Percentiles rank a stretch among this genome's conserved stretches.
Conservation (phyloP, 2,888 invertebrate species). For the Diploptera punctata region DNA sequence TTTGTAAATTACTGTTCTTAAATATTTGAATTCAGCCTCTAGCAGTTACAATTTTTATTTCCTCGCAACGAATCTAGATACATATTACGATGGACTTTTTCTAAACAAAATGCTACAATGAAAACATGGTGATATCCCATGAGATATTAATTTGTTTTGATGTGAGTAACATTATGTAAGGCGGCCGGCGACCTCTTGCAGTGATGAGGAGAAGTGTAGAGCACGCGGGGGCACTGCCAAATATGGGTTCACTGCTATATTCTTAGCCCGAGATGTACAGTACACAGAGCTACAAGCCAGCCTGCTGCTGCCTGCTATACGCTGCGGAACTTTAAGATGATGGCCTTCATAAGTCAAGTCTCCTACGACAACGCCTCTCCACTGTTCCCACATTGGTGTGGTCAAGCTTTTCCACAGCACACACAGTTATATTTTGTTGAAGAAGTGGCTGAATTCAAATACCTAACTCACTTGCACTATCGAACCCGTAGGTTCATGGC, state of each 20-base stretch:
- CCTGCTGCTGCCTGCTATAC: neutral
- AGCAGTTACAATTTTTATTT: too few species aligned
- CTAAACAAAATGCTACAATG: too few species aligned
- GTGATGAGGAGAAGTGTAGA: neutral
- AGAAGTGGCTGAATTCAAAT: too few species aligned
- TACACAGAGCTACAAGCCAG: neutral
- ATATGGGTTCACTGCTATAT: constrained; percentile 26
- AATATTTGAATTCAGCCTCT: too few species aligned
- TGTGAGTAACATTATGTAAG: neutral
- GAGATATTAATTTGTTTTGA: too few species aligned
- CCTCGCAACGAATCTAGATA: too few species aligned
- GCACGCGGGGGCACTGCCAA: constrained; percentile 28
- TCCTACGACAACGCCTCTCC: neutral
- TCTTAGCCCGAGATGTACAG: constrained; percentile 11
- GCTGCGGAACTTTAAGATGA: neutral
- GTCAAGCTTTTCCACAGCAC: neutral
- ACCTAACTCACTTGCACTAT: too few species aligned
- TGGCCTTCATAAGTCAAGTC: neutral
- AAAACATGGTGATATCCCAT: too few species aligned
- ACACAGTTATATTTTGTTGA: too few species aligned
- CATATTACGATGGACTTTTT: too few species aligned
- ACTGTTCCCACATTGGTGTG: neutral
- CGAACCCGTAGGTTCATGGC: too few species aligned
- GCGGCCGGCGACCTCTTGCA: neutral
- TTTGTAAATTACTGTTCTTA: too few species aligned